Base-by-base conservation (phyloP, 2,113 vertebrate genomes). In the Pelobates fuscus region DNA sequence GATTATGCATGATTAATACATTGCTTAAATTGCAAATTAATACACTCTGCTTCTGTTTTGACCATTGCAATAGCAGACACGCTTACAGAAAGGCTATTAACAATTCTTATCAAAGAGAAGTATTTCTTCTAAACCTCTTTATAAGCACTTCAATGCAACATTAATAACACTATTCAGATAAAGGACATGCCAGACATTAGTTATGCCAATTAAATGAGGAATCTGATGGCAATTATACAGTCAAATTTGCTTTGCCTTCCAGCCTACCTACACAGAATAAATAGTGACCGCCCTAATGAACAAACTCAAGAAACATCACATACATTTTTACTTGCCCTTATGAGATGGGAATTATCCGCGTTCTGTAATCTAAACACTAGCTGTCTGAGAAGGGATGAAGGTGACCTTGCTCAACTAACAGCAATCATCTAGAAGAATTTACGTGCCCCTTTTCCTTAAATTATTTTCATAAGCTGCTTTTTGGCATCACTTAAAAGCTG, bases 331-430 rank as follows among this genome's bases (percentile, higher is more conserved):
- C 0, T 2, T 54, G 17, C 27, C 29, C 3, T 0, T 14, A 41
- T 44, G 69, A 81, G 79, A 80, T 0, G 7, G 60, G 10, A 46
- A 57, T 60, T 0, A 69, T 80, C 64, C 32, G 7, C 54, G 62
- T 29, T 70, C 32, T 80, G 41, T 75, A 61, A 75, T 83, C 80
- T 78, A 55, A 77, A 77, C 81, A 77, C 14, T 30, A 78, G 15
- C 67, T 71, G 59, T 67, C 67, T 80, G 63, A 8, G 29, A 26
- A 43, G 73, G 74, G 81, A 80, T 82, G 86, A 94, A 92, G 92
- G 92, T 94, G 91, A 92, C 91, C 90, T 94, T 93, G 86, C 70
- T 64, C 82, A 81, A 79, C 80, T 87, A 84, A 85, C 81, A 82
- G 82, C 82, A 82, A 85, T 90, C 89, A 90, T 81, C 78, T 85